Percentiles rank a stretch among this genome's conserved stretches.
Conservation (phyloP, 2,113 vertebrate species). For the Pelecanoides urinatrix region DNA sequence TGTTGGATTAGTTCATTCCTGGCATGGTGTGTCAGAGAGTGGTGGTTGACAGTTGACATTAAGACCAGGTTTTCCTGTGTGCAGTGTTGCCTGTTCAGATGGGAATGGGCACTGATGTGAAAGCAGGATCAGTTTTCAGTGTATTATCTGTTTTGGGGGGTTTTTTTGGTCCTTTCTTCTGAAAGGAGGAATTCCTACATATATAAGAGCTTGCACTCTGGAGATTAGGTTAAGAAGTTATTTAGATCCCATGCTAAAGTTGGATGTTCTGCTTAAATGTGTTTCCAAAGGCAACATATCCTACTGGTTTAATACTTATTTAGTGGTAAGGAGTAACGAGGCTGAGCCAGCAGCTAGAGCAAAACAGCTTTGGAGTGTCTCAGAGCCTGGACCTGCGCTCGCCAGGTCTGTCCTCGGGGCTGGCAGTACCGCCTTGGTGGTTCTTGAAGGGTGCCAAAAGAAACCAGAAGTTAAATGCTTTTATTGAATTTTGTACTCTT, state of each 20-base stretch:
- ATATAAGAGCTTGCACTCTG: neutral
- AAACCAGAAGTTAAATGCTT: neutral
- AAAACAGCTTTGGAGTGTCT: neutral
- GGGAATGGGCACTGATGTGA: neutral
- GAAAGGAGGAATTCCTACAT: neutral
- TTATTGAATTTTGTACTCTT: neutral
- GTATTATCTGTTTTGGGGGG: neutral
- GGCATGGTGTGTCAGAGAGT: neutral
- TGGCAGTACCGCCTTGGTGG: rapidly evolving
- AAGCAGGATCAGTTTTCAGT: neutral
- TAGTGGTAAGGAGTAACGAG: neutral
- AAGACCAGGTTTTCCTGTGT: neutral
- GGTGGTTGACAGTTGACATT: neutral
- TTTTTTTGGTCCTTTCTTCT: neutral
- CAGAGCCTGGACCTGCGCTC: neutral
- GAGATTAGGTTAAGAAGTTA: neutral
- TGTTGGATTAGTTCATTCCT: neutral
- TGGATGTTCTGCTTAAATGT: neutral
- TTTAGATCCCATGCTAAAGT: neutral
- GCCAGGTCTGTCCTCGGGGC: neutral
- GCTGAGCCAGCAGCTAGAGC: neutral
- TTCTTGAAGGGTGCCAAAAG: neutral
- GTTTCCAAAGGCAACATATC: neutral
- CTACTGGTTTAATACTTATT: neutral
- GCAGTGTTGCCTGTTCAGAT: neutral